These are phyloP conservation scores for Tridacna crocea DNA, from an alignment of 2,888 invertebrate species.

Conservation along the genomic window DNA sequence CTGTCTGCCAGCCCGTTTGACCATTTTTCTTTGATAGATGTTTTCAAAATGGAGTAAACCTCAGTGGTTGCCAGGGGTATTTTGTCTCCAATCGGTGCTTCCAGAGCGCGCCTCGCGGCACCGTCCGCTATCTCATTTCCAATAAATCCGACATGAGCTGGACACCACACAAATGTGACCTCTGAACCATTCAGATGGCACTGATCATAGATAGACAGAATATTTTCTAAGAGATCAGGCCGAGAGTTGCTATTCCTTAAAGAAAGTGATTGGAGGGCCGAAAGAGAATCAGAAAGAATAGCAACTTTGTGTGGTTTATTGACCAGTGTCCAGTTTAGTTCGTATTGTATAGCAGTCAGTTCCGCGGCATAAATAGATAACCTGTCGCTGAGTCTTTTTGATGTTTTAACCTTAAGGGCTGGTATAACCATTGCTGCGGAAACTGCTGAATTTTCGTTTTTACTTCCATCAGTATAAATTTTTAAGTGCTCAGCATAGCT, in stretches of 20 bases:
- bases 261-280: background rate
- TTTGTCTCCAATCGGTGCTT: background rate
- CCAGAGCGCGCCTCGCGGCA: background rate
- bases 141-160: slow-evolving; percentile 17
- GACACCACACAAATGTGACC: slow-evolving; percentile 17
- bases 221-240: slow-evolving; percentile 3
- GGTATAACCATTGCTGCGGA: slow-evolving; percentile 11
- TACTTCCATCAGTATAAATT: slow-evolving; percentile 27
- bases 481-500: slow-evolving; percentile 2
- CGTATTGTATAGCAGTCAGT: too few species aligned
- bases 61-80: background rate
- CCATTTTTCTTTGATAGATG: background rate
- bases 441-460: slow-evolving; percentile 7
- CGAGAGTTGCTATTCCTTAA: slow-evolving; percentile 5
- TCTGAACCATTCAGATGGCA: background rate
- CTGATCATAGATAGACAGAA: background rate
- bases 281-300: slow-evolving; percentile 8
- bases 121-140: slow-evolving; percentile 14
- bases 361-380: too few species aligned
- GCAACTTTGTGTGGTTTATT: background rate
- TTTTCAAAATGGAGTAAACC: background rate
- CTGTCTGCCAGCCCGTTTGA: background rate
- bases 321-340: background rate
- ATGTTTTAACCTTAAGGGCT: background rate
- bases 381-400: too few species aligned